Percentiles rank a stretch among this genome's conserved stretches.
Evolutionary conservation across 2,888 invertebrate species (phyloP).

Genomic region (Apoderus coryli): DNA sequence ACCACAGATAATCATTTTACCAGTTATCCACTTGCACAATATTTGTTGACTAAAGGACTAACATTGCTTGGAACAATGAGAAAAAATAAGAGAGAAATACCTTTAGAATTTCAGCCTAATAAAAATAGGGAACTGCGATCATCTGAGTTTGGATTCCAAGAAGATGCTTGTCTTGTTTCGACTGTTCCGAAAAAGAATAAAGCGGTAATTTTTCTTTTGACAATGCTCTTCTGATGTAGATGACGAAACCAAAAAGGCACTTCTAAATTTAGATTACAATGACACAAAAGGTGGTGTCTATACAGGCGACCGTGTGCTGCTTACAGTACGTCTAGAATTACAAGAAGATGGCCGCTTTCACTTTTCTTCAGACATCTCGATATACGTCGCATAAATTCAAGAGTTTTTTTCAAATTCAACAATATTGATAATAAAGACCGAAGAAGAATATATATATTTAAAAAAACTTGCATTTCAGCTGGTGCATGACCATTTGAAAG

Average conservation of each 20-base stretch:
- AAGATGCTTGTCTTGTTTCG: slow-evolving; percentile 14
- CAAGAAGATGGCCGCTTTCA: too few relatives aligned
- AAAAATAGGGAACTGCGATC: slow-evolving; percentile 9
- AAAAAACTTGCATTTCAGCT: too few relatives aligned
- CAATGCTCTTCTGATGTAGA: slow-evolving; percentile 12
- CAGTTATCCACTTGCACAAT: slow-evolving; percentile 14
- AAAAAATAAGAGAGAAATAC: too few relatives aligned
- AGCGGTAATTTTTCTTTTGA: slow-evolving; percentile 17
- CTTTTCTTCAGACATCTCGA: too few relatives aligned
- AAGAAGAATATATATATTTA: too few relatives aligned
- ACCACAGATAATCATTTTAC: slow-evolving; percentile 17
- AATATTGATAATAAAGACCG: too few relatives aligned
- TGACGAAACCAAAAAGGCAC: slow-evolving; percentile 11
- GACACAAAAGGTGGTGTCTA: slow-evolving; percentile 20
- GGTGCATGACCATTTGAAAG: too few relatives aligned
- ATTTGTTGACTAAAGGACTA: slow-evolving; percentile 13
- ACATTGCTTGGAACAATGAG: slow-evolving; percentile 15
- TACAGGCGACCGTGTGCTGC: too few relatives aligned
- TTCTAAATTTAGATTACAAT: slow-evolving; percentile 19
- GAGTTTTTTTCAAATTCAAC: too few relatives aligned
- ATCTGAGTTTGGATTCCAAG: slow-evolving; percentile 17
- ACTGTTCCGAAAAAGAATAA: slow-evolving; percentile 15
- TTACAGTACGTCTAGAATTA: too few relatives aligned
- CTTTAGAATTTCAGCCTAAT: slow-evolving; percentile 17
- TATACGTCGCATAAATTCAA: too few relatives aligned